A percentile compares a stretch with the other conserved stretches of the same genome.
These are phyloP conservation scores for Otus sunia DNA, from an alignment of 2,113 vertebrate genomes.

Conservation along the genomic window DNA sequence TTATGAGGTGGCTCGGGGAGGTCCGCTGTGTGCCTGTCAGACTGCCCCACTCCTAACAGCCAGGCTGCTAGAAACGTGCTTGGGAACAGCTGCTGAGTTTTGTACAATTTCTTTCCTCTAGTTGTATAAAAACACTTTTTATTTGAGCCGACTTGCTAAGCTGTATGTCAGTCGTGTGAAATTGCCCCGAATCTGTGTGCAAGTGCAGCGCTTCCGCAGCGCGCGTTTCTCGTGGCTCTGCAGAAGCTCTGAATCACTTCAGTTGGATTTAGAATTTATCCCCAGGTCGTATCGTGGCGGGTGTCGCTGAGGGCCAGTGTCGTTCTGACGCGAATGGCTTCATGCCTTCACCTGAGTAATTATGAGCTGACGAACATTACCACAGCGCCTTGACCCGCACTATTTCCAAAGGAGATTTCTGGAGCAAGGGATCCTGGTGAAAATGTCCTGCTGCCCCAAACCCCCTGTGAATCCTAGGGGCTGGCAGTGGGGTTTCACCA, in stretches of 20 bases:
- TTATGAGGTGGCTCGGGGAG: neutral
- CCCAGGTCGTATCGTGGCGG: neutral
- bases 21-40: neutral
- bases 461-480: neutral
- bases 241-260: neutral
- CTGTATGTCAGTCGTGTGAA: neutral
- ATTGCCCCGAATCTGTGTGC: neutral
- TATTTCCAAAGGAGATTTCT: conserved; percentile 28
- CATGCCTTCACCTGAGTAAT: conserved; percentile 20
- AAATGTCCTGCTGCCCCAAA: neutral
- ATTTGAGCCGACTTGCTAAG: neutral
- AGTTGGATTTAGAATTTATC: conserved; percentile 6
- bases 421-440: conserved; percentile 30
- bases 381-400: neutral
- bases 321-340: neutral
- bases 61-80: neutral
- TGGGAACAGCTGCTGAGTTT: neutral
- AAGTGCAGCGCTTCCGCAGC: neutral
- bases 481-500: conserved; percentile 3
- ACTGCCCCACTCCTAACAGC: neutral
- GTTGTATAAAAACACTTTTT: neutral
- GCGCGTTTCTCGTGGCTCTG: neutral
- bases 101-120: neutral
- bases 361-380: neutral
- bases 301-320: neutral